Evolutionary conservation across 2,797 vertebrate genomes (phyloP), one percentile per base, ranked within the genome.

Genomic region (Megalops cyprinoides): DNA sequence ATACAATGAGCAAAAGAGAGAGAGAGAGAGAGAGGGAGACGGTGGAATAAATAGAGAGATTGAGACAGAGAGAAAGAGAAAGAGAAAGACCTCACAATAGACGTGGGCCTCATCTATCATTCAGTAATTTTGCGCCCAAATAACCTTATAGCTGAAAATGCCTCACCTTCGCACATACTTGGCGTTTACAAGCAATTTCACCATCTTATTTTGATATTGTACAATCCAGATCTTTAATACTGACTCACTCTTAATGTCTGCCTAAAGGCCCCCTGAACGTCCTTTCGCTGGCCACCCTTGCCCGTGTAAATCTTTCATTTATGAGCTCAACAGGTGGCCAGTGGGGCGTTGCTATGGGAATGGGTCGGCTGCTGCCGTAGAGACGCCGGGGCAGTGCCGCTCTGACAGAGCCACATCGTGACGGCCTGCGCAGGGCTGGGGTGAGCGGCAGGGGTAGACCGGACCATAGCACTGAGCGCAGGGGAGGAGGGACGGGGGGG

Each of bases 281-380:
- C 12, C 46, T 74, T 48, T n/a, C n/a, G 9, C 46, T 1, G 37
- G 5, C 25, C 31, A 5, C 44, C 73, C 44, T 15, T 31, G 25
- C 44, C 28, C 49, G n/a, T 74, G 12, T 74, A 74, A 74, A 48
- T n/a, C 73, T 49, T 51, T 18, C n/a, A 74, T 74, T 74, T 74
- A 28, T 28, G 44, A 28, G 14, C 73, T 74, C 73, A 74, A 51
- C 73, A 74, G 25, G 46, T 71, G 69, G 34, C 15, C 10, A 44
- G 69, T 37, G 67, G 67, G 37, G 39, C n/a, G 67, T 71, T 71
- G 67, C 67, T 71, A 71, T 71, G 67, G 67, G 67, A n/a, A 71
- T 71, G 20, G 39, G 7, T 71, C 18, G 31, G 39, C 67, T 37
- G 62, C 62, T 67, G 62, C 34, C 25, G 42, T 25, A 9, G 73